A percentile compares a stretch with the other conserved stretches of the same genome.
Evolutionary conservation across 2,888 invertebrate genomes (phyloP).

Genomic region (Platycheirus albimanus): DNA sequence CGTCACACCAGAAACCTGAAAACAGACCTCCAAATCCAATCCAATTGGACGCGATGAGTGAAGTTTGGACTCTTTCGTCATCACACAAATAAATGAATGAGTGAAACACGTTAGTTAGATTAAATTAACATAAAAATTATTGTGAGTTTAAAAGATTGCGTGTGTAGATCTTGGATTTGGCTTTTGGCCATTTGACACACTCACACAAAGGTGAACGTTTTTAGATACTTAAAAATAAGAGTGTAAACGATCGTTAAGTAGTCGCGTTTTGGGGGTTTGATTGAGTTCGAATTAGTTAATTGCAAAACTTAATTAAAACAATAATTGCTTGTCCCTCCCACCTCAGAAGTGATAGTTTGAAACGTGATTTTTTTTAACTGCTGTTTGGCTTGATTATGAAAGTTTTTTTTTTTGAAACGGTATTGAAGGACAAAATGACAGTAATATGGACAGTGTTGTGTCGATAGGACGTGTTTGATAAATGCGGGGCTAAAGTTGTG

Average conservation of each 20-base stretch:
- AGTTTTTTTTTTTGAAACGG: background rate
- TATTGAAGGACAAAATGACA: constrained; percentile 30
- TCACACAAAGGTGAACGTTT: constrained; percentile 43
- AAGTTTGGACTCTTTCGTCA: constrained; percentile 40
- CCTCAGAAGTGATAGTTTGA: background rate
- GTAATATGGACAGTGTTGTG: constrained; percentile 22
- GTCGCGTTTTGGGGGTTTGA: constrained; percentile 13
- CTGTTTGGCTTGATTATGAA: constrained; percentile 1
- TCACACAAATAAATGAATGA: constrained; percentile 6
- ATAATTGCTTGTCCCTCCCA: background rate
- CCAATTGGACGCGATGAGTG: too few relatives aligned
- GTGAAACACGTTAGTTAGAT: constrained; percentile 41
- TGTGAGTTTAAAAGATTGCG: constrained; percentile 31
- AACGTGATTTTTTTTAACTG: constrained; percentile 24
- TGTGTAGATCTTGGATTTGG: background rate
- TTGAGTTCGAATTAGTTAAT: constrained; percentile 31
- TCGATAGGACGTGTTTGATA: constrained; percentile 61
- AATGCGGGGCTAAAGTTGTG: background rate
- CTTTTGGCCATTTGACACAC: constrained; percentile 34
- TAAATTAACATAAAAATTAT: constrained; percentile 64
- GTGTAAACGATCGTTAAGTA: constrained; percentile 68
- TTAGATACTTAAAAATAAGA: constrained; percentile 51
- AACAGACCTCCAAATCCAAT: background rate
- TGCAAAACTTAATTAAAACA: constrained; percentile 5
- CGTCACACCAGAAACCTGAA: constrained; percentile 22